Base-by-base conservation (phyloP, 2,888 invertebrate species). In the Blastobasis adustella region DNA sequence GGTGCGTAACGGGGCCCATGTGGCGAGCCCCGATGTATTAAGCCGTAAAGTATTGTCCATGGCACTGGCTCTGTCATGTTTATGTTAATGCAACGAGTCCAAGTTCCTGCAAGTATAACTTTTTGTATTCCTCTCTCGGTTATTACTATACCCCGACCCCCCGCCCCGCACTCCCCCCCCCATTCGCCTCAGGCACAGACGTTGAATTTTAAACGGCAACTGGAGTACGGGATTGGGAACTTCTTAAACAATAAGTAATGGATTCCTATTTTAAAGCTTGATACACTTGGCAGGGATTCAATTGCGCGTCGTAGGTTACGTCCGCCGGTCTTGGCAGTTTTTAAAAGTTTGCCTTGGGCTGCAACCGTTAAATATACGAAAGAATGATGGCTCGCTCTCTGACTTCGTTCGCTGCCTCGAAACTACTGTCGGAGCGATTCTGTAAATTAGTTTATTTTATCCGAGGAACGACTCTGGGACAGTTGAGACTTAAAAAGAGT, bases 191-290 rank as follows among this genome's bases (percentile, higher is more conserved):
- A 49, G 51, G 44, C 43, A 47, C 56, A 59, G 56, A 58, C 58
- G 63, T 62, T 65, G 64, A 66, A 69, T 70, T 71, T 69, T 66
- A 68, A 69, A 64, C 60, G 64, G 59, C 64, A 70, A 70, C 67
- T 69, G 67, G 65, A 66, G 67, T 64, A 65, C 56, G 53, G 54
- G 59, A 60, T 63, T 56, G 57, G 58, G 55, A 63, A 66, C 63
- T 66, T 70, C 61, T 63, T 55, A 53, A 68, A 66, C 65, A 63
- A 63, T 64, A 69, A 66, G 62, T 62, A 66, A 66, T 62, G 62
- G 63, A 60, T 58, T 63, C 56, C 58, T 23, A 23, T 23, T 23
- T 23, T 23, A 23, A 23, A 60, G 61, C 61, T 61, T 60, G 56
- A 58, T 53, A 39, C 55, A 50, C 54, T 53, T 57, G 55, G 54